A percentile compares a stretch with the other conserved stretches of the same genome.
Conservation (phyloP, 2,888 invertebrate species). For the Cataglyphis rosenhaueri region DNA sequence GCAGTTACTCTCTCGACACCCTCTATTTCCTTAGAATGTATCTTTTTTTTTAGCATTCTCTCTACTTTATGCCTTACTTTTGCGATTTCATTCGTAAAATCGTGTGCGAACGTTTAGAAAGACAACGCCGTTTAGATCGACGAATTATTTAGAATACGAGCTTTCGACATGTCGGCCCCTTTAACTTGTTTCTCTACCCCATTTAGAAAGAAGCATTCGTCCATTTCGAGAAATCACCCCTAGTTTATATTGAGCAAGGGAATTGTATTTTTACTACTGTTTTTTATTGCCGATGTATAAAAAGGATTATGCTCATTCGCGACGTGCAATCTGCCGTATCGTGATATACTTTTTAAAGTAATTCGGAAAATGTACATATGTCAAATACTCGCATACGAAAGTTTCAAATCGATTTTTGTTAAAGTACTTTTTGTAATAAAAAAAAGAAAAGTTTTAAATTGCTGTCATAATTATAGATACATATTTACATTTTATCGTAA, state of each 20-base stretch:
- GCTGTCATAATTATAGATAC: background rate
- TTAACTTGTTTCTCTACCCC: background rate
- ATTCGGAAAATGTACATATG: conserved; percentile 26
- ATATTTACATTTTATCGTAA: conserved; percentile 1
- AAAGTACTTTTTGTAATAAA: background rate
- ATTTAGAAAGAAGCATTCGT: conserved; percentile 38
- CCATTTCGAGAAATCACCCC: conserved; percentile 42
- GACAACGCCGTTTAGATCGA: background rate
- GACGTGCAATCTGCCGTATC: conserved; percentile 33
- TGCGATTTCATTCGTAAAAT: conserved; percentile 6
- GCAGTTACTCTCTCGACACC: conserved; percentile 9
- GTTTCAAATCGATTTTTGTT: background rate
- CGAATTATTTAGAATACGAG: conserved; percentile 14
- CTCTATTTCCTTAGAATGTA: background rate
- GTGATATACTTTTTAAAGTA: conserved; percentile 28
- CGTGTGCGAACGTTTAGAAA: conserved; percentile 1
- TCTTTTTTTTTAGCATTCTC: background rate
- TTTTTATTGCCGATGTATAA: conserved; percentile 48
- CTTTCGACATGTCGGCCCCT: background rate
- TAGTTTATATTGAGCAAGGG: conserved; percentile 26
- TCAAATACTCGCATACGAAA: conserved; percentile 2
- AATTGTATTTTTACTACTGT: conserved; percentile 51
- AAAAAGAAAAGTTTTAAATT: background rate
- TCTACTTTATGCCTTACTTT: background rate
- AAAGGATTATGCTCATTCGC: conserved; percentile 46